Base-by-base conservation (phyloP, 2,113 vertebrate genomes). In the Salvelinus alpinus region DNA sequence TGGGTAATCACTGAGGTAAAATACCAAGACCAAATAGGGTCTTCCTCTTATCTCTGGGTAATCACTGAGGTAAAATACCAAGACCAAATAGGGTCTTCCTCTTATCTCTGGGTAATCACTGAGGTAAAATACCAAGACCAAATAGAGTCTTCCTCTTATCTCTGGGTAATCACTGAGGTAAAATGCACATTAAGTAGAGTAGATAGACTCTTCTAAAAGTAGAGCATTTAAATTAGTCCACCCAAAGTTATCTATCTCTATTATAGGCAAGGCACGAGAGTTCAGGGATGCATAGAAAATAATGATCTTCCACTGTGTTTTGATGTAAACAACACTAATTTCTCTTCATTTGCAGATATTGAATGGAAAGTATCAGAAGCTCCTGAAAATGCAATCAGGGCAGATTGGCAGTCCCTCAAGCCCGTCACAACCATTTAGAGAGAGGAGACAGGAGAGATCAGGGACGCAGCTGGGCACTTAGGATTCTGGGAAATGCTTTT, bases 401-500 rank as follows among this genome's bases (percentile, higher is more conserved):
- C 82, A 68, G 77, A 78, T 68, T 64, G 4, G 60, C 66, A 54
- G 78, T 76, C 75, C 78, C 73, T 75, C 59, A 68, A 76, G 79
- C 51, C 78, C 65, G 77, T 79, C 77, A 71, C 59, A 70, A 76
- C 74, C 72, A 82, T 85, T 85, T 85, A 70, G 62, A 81, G 67
- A 14, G 31, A 65, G 8, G 68, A 67, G 38, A 44, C 9, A 44
- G 38, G 38, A 12, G 38, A 44, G 38, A 44, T 44, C 38, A 44
- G 70, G 57, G 44, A 20, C 54, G 20, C 66, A 59, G 72, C 31
- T 47, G 29, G 12, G 4, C 24, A 29, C 71, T 47, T 62, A 51
- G 60, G 27, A 22, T n/a, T 54, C 70, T 48, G 29, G 70, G 70
- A 76, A 48, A 27, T 12, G 18, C 18, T 54, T 54, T 65, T 75